These are phyloP conservation scores for Brenthis hecate DNA, from an alignment of 2,888 invertebrate genomes.

Conservation along the genomic window DNA sequence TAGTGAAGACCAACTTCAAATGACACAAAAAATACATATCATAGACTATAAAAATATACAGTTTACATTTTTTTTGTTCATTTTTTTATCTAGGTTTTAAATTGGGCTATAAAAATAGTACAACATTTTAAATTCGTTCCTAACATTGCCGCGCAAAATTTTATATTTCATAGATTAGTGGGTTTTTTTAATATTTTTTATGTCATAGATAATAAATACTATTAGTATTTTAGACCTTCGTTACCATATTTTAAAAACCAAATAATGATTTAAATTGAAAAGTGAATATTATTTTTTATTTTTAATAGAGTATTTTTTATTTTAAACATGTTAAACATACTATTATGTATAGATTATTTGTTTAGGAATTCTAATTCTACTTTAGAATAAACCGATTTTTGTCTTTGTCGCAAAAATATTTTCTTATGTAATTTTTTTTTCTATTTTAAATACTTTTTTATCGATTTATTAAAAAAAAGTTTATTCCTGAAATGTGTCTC, in stretches of 20 bases:
- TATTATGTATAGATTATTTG: too few relatives aligned
- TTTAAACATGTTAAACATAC: too few relatives aligned
- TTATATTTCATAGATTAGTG: background rate
- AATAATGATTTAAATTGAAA: background rate
- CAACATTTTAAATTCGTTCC: conserved; percentile 12
- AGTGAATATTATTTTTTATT: too few relatives aligned
- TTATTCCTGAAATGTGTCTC: too few relatives aligned
- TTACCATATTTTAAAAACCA: conserved; percentile 12
- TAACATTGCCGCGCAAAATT: conserved; percentile 1
- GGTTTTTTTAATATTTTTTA: background rate
- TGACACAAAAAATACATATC: conserved; percentile 16
- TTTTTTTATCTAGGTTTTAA: background rate
- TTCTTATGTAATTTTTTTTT: too few relatives aligned
- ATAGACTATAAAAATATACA: conserved; percentile 4
- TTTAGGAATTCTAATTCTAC: too few relatives aligned
- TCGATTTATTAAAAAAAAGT: too few relatives aligned
- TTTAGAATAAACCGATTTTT: too few relatives aligned
- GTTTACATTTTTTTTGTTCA: background rate
- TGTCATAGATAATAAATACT: background rate
- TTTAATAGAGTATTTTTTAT: too few relatives aligned
- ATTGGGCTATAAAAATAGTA: conserved; percentile 7
- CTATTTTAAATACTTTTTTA: too few relatives aligned
- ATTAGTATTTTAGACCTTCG: background rate
- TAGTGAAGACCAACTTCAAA: background rate
- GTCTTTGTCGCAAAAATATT: too few relatives aligned